These are phyloP conservation scores for Zaprionus vittiger DNA, from an alignment of 1,140 invertebrate genomes.

Conservation along the genomic window DNA sequence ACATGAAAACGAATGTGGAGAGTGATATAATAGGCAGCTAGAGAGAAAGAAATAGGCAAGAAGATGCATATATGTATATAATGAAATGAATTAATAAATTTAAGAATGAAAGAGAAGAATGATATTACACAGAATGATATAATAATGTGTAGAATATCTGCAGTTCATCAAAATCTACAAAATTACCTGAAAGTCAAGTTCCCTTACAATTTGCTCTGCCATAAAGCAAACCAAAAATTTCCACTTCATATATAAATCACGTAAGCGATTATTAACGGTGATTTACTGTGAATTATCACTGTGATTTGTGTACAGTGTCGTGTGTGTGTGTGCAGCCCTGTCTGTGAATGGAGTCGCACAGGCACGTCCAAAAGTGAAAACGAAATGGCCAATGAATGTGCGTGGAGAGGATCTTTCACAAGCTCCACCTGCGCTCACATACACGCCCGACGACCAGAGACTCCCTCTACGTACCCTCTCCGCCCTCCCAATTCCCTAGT, in stretches of 20 bases:
- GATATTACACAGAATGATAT: too few species aligned
- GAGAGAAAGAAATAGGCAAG: too few species aligned
- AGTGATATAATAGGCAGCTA: not conserved
- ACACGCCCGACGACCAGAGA: not conserved
- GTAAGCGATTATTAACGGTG: slow-evolving; percentile 25
- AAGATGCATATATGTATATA: too few species aligned
- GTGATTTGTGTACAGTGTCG: slow-evolving; percentile 32
- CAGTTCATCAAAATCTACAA: not conserved
- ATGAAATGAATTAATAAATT: too few species aligned
- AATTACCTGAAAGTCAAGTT: not conserved
- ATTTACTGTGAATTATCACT: slow-evolving; percentile 46
- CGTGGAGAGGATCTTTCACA: slow-evolving; percentile 37
- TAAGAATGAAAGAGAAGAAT: too few species aligned
- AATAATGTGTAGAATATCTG: too few species aligned
- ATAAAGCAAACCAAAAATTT: not conserved
- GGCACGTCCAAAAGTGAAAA: slow-evolving; percentile 60
- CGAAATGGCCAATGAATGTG: slow-evolving; percentile 60
- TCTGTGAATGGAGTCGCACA: not conserved
- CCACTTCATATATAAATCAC: slow-evolving; percentile 24
- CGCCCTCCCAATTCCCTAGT: not conserved
- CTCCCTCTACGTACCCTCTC: not conserved
- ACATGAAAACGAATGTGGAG: not conserved
- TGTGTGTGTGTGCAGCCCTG: slow-evolving; percentile 32
- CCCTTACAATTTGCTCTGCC: not conserved
- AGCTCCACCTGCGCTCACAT: slow-evolving; percentile 36